Conservation (phyloP, 2,797 vertebrate genomes). For the Halcyon badia region DNA sequence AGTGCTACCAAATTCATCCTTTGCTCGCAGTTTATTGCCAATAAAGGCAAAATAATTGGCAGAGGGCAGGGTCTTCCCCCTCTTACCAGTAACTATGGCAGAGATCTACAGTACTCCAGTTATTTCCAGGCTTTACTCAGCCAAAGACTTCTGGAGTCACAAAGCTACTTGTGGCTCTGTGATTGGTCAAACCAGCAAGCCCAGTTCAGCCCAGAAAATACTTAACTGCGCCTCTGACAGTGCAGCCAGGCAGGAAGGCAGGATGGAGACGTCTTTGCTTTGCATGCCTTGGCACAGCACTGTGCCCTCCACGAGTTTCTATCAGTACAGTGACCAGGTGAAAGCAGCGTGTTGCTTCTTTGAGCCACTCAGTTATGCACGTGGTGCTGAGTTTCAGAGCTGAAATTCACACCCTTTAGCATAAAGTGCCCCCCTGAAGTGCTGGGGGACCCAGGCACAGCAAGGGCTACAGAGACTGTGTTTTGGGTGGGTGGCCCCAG, state of each 20-base stretch:
- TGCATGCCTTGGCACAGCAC: accelerated
- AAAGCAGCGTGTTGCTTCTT: not conserved
- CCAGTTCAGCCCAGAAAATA: not conserved
- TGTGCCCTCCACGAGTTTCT: accelerated
- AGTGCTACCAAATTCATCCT: not conserved
- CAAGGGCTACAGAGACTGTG: accelerated
- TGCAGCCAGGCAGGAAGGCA: too few species aligned
- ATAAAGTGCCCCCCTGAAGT: not conserved
- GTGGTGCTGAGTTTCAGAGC: not conserved
- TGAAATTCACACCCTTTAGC: not conserved
- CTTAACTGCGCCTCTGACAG: not conserved
- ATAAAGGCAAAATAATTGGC: not conserved
- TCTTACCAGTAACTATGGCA: not conserved
- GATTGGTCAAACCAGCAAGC: not conserved
- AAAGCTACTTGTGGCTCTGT: not conserved
- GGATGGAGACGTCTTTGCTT: not conserved
- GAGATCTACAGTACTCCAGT: accelerated
- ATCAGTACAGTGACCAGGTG: accelerated
- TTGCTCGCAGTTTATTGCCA: not conserved
- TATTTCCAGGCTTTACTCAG: not conserved
- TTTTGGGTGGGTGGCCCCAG: not conserved
- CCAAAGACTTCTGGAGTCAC: not conserved
- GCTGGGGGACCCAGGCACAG: not conserved
- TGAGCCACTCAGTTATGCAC: accelerated
- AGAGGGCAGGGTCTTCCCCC: not conserved